Evolutionary conservation across 2,888 invertebrate species (phyloP), one percentile per base, ranked within the genome.

Genomic region (Copidosoma aretas): DNA sequence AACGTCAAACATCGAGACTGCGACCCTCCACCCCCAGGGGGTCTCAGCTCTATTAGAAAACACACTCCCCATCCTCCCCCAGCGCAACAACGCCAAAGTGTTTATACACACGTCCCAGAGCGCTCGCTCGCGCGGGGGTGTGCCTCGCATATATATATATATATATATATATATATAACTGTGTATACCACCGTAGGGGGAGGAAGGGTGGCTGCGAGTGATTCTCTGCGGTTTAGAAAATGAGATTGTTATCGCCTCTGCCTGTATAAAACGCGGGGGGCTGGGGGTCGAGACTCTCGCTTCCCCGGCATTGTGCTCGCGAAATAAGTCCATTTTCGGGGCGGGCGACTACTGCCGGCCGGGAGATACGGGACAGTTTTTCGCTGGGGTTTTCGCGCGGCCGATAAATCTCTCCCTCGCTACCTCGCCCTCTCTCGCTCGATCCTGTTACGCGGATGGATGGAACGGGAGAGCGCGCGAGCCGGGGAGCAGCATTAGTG

Each of bases 321-420:
- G 65, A 65, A 71, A 71, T 71, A 68, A 71, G 65, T 67, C 71
- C 61, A 71, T 71, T 67, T 71, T 71, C 67, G 64, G 67, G 32
- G 52, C 15, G 24, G 21, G 56, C 24, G 59, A 41, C 19, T 51
- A n/a, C 32, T 32, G 32, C 32, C 32, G 8, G 4, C 8, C 14
- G 22, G 5, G 53, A 53, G 63, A 32, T n/a, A 22, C 19, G 17
- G 22, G 43, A 24, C 52, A 17, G 25, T 8, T n/a, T n/a, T n/a
- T n/a, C 3, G 32, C 8, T 46, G 57, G n/a, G 52, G 12, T 61
- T 60, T 62, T 62, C 21, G 67, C 43, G 70, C 54, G 19, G 58
- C 43, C 63, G 71, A 71, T 71, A 71, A 68, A 71, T 68, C 65
- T 65, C 24, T n/a, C 32, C 49, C 32, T 32, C 32, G 3, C 32